A percentile compares a stretch with the other conserved stretches of the same genome.
Evolutionary conservation across 2,113 vertebrate species (phyloP).

Genomic region (Nycticorax nycticorax): DNA sequence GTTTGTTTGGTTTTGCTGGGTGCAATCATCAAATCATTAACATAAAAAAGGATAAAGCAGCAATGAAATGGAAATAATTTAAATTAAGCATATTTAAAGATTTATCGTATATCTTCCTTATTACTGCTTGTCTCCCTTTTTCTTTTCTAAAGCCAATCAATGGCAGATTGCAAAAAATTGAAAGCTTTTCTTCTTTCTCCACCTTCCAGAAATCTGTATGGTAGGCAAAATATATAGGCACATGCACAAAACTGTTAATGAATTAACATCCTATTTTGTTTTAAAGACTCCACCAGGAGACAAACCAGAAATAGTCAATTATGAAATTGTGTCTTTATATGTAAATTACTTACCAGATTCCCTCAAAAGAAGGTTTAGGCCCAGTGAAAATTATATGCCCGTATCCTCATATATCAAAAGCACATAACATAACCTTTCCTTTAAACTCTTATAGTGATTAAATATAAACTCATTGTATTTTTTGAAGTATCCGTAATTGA

Average conservation of each 20-base stretch:
- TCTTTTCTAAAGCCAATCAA: neutral
- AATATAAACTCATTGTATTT: neutral
- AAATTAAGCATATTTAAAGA: neutral
- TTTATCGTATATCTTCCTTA: neutral
- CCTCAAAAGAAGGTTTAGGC: neutral
- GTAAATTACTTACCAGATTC: neutral
- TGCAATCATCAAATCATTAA: neutral
- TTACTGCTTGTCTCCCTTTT: neutral
- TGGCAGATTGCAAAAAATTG: neutral
- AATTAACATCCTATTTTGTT: neutral
- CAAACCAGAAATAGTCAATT: neutral
- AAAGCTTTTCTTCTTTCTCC: neutral
- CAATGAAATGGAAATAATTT: neutral
- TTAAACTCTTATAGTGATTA: neutral
- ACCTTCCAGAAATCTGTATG: neutral
- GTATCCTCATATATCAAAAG: neutral
- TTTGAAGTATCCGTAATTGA: conserved; percentile 51
- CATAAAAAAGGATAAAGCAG: neutral
- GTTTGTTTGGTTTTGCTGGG: neutral
- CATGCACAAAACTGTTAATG: neutral
- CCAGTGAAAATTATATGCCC: neutral
- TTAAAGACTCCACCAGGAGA: neutral
- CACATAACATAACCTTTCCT: neutral
- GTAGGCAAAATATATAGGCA: neutral
- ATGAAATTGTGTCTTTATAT: neutral